phyloP scores from a whole-genome alignment of 2,888 invertebrate genomes.

The Hydrotaea diabolus region DNA sequence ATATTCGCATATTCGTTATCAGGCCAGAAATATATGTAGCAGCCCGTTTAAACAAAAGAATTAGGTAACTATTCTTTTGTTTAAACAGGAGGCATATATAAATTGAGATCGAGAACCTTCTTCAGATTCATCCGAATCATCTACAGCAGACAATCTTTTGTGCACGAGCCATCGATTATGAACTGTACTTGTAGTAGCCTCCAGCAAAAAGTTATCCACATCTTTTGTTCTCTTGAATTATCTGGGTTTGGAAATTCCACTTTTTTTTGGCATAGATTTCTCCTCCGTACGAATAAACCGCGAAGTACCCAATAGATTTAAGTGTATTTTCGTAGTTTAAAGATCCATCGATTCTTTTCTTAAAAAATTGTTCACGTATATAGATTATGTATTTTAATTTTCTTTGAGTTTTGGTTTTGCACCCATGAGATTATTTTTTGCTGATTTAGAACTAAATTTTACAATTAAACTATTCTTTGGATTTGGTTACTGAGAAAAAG shows the following conservation, averaged over 20 bases:
- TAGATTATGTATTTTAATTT: background rate
- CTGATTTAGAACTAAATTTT: background rate
- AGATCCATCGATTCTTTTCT: conserved; percentile 4
- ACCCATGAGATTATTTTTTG: background rate
- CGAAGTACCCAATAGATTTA: background rate
- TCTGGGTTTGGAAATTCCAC: background rate
- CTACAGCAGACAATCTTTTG: no score
- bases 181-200: no score
- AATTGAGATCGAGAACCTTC: no score
- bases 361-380: conserved; percentile 20
- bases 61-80: no score
- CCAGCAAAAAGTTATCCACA: no score
- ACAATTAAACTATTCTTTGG: background rate
- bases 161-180: no score
- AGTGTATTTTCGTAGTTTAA: conserved; percentile 19
- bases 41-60: no score
- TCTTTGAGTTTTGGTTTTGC: background rate
- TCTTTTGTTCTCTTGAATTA: background rate
- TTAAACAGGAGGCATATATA: no score
- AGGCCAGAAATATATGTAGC: no score
- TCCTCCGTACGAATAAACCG: background rate
- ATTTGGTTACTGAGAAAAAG: no score
- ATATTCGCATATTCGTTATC: no score
- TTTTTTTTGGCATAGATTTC: conserved; percentile 1
- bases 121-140: no score